Conservation (phyloP, 2,113 vertebrate genomes). For the Trematomus loennbergii region DNA sequence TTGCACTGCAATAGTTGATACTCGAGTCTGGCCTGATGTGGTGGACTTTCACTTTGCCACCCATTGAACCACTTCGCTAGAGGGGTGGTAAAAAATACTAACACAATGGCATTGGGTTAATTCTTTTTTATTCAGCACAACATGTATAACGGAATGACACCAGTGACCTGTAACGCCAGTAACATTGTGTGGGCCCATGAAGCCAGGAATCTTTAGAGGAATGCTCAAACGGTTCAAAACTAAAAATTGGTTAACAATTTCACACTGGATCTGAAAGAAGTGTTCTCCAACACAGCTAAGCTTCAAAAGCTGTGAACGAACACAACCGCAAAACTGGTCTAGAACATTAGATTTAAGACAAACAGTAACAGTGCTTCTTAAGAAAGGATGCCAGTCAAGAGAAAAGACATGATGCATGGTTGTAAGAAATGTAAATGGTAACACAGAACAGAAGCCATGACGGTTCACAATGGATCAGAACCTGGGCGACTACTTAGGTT, state of each 20-base stretch:
- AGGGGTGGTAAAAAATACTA: background rate
- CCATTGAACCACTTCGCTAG: background rate
- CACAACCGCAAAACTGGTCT: constrained; percentile 7
- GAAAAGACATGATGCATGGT: background rate
- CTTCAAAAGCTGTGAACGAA: constrained; percentile 6
- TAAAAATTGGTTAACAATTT: background rate
- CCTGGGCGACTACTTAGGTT: background rate
- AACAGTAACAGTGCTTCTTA: constrained; percentile 28
- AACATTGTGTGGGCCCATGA: constrained; percentile 5
- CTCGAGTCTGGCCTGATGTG: background rate
- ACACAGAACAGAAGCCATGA: background rate
- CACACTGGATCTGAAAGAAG: background rate
- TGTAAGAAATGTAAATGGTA: constrained; percentile 13
- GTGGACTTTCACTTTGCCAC: background rate
- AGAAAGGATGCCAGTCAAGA: background rate
- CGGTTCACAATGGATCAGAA: background rate
- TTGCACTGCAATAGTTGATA: background rate
- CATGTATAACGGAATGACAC: constrained; percentile 39
- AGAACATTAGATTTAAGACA: background rate
- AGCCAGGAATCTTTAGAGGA: constrained; percentile 3
- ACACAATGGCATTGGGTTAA: background rate
- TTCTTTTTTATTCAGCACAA: constrained; percentile 55
- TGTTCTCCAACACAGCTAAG: background rate
- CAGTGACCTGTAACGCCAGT: constrained; percentile 24
- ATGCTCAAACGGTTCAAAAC: background rate